phyloP scores from a whole-genome alignment of 30 jellyfish, hydroid and myxozoan genomes.

The Chrysaora quinquecirrha region DNA sequence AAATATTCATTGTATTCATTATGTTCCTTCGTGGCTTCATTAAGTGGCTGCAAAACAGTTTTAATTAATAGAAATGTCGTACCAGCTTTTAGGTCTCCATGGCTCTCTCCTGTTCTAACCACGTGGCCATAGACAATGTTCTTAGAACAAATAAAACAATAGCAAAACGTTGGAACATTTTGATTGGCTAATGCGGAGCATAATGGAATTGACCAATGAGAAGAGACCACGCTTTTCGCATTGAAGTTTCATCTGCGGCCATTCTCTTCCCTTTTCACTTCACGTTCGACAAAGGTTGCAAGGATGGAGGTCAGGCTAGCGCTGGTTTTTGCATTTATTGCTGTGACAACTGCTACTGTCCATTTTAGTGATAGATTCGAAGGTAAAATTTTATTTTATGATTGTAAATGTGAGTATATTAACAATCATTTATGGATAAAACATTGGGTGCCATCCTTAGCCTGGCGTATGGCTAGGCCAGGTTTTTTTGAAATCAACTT shows the following conservation, averaged over 20 bases:
- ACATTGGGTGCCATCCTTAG: too few species aligned
- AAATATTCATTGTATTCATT: too few species aligned
- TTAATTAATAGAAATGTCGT: too few species aligned
- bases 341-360: conserved; percentile 73
- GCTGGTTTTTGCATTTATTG: conserved; percentile 52
- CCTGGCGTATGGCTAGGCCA: too few species aligned
- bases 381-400: conserved; percentile 36
- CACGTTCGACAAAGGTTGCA: not conserved
- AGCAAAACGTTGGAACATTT: conserved; percentile 63
- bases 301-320: conserved; percentile 46
- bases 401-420: too few species aligned
- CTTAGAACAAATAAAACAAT: conserved; percentile 18
- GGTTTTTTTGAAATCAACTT: too few species aligned
- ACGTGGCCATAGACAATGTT: conserved; percentile 6
- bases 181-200: conserved; percentile 55
- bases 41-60: too few species aligned
- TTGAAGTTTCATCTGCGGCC: conserved; percentile 16
- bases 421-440: too few species aligned
- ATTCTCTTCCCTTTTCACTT: not conserved
- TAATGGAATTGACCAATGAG: conserved; percentile 53
- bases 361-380: conserved; percentile 79
- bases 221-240: conserved; percentile 82
- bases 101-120: too few species aligned
- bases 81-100: too few species aligned
- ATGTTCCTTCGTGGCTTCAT: too few species aligned